Conservation (phyloP, 1,140 invertebrate genomes). For the Zaprionus taronus region DNA sequence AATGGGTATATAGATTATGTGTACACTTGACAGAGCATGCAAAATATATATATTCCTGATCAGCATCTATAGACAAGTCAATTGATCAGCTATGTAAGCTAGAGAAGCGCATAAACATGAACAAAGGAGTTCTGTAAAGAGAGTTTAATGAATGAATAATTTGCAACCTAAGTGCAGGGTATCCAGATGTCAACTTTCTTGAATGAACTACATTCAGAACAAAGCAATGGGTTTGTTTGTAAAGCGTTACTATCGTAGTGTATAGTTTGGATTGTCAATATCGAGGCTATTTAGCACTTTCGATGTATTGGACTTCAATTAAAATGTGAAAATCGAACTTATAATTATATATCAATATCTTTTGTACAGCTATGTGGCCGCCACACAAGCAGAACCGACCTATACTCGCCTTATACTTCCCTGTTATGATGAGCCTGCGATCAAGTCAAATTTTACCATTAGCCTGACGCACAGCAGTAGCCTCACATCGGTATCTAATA, state of each 20-base stretch:
- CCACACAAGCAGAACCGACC: slow-evolving; percentile 92
- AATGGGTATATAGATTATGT: not conserved
- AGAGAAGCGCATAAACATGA: too few relatives aligned
- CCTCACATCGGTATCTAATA: slow-evolving; percentile 87
- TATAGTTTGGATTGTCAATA: not conserved
- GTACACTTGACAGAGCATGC: too few relatives aligned
- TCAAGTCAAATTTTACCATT: slow-evolving; percentile 90
- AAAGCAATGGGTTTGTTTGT: slow-evolving; percentile 34
- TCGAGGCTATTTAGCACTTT: not conserved
- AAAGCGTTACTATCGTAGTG: not conserved
- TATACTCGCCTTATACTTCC: slow-evolving; percentile 93
- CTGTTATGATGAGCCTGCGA: slow-evolving; percentile 94
- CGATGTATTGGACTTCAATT: too few relatives aligned
- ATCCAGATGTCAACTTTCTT: not conserved
- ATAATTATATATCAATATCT: not conserved
- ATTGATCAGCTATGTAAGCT: too few relatives aligned
- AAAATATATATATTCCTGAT: not conserved
- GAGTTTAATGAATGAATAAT: too few relatives aligned
- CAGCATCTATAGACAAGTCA: too few relatives aligned
- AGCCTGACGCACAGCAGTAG: slow-evolving; percentile 85
- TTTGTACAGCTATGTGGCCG: slow-evolving; percentile 88
- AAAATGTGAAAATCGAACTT: too few relatives aligned
- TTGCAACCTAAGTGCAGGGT: not conserved
- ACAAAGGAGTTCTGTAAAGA: too few relatives aligned
- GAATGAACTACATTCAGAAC: slow-evolving; percentile 13